Conservation (phyloP, 1,140 invertebrate species). For the Glossosoma conforme region DNA sequence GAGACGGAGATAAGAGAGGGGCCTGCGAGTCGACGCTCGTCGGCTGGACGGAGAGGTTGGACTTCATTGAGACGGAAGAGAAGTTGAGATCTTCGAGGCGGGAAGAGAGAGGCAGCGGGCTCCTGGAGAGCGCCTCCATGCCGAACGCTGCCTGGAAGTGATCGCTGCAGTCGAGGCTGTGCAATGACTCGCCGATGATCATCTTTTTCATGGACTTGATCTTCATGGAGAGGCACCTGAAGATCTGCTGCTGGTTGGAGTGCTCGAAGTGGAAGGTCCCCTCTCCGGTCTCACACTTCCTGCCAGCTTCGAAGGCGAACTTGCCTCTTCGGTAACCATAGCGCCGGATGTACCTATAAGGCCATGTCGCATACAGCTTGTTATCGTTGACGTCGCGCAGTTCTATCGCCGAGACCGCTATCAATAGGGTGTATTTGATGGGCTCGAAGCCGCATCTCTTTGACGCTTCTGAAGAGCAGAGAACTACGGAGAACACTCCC, state of each 20-base stretch:
- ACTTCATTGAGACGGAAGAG: constrained; percentile 46
- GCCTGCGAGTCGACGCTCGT: constrained; percentile 37
- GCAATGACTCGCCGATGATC: constrained; percentile 60
- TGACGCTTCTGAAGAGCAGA: constrained; percentile 73
- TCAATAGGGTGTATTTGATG: constrained; percentile 66
- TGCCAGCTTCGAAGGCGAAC: constrained; percentile 86
- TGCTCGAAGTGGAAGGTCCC: constrained; percentile 77
- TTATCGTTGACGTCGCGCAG: constrained; percentile 61
- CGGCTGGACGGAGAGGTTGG: constrained; percentile 41
- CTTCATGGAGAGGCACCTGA: constrained; percentile 68
- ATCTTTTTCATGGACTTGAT: constrained; percentile 83
- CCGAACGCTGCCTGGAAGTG: constrained; percentile 67
- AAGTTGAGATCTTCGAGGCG: constrained; percentile 46
- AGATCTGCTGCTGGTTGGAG: constrained; percentile 74
- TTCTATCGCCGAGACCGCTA: constrained; percentile 69
- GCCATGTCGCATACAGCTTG: constrained; percentile 73
- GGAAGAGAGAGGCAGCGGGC: constrained; percentile 65
- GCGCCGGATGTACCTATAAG: constrained; percentile 76
- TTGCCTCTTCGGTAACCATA: constrained; percentile 78
- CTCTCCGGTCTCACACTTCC: constrained; percentile 82
- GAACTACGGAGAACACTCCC: constrained; percentile 71
- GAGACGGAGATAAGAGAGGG: constrained; percentile 40
- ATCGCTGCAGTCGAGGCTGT: constrained; percentile 65
- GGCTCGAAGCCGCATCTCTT: constrained; percentile 65
- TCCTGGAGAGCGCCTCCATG: constrained; percentile 71